Evolutionary conservation across 1,140 invertebrate genomes (phyloP), one percentile per base, ranked within the genome.

Genomic region (Heliconius melpomene): DNA sequence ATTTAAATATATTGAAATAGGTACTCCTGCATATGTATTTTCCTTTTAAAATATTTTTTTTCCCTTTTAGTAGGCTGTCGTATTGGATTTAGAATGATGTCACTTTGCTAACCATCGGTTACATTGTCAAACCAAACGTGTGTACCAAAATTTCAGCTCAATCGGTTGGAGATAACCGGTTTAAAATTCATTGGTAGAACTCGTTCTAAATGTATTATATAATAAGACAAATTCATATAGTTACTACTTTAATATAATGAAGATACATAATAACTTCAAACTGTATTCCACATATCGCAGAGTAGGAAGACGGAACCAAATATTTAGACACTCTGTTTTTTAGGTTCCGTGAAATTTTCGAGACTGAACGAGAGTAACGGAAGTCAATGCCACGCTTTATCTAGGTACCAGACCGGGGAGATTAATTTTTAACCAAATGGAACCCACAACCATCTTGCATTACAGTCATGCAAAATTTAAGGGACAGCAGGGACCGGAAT

Each of bases 41-140:
- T 57, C 20, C 54, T 57, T 57, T 20, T n/a, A 16, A 60, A 66
- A 66, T 26, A 66, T 66, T 6, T 3, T 29, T 29, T 66, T 29
- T 26, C 29, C 23, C 9, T 66, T 23, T 66, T 66, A 66, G n/a
- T 26, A 66, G 11, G 60, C 26, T 66, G 60, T 66, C 60, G 60
- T 66, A 66, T 66, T 66, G 9, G 23, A 66, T 66, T 26, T 66
- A 66, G 60, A 66, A 26, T 26, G 26, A 29, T 29, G 23, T 66
- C 26, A 66, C 60, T 66, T 66, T 26, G 23, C 60, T 26, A 29
- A 29, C 60, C 60, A 16, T 26, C 23, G 60, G 60, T 5, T 66
- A 29, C 60, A 66, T 66, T 66, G 60, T 26, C 26, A 66, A 66
- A 66, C 60, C 26, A 26, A 66, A 66, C 60, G 23, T 66, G 60